A percentile compares a stretch with the other conserved stretches of the same genome.
phyloP scores from a whole-genome alignment of 2,113 vertebrate species.

The Arothron firmamentum region DNA sequence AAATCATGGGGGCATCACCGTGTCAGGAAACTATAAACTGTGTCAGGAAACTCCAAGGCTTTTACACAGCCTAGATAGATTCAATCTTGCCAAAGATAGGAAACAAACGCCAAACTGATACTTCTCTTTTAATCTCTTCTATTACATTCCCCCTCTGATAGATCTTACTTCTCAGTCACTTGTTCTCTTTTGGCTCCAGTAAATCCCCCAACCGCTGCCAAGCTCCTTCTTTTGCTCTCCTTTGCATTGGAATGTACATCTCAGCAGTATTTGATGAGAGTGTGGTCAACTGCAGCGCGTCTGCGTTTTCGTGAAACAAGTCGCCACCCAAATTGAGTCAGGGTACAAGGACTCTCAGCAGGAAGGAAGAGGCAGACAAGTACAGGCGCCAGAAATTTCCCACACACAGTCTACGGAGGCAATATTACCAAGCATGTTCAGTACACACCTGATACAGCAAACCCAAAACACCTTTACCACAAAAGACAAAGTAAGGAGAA shows the following conservation, averaged over 20 bases:
- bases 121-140: slow-evolving; percentile 6
- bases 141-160: slow-evolving; percentile 9
- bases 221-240: slow-evolving; percentile 16
- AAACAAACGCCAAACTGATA: slow-evolving; percentile 54
- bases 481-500: too few species aligned
- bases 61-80: slow-evolving; percentile 24
- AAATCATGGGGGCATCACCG: slow-evolving; percentile 25
- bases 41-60: not conserved
- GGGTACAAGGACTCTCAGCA: not conserved
- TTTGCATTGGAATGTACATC: slow-evolving; percentile 55
- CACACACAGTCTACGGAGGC: slow-evolving; percentile 10
- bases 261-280: slow-evolving; percentile 55
- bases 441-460: too few species aligned
- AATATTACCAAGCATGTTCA: too few species aligned
- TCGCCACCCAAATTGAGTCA: slow-evolving; percentile 8
- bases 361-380: slow-evolving; percentile 6
- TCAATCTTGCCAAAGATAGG: slow-evolving; percentile 37
- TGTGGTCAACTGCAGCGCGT: slow-evolving; percentile 46
- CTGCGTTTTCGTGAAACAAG: slow-evolving; percentile 40
- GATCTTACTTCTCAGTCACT: slow-evolving; percentile 27
- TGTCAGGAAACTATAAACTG: slow-evolving; percentile 37
- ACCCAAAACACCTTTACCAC: too few species aligned
- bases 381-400: slow-evolving; percentile 13
- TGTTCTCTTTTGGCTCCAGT: slow-evolving; percentile 25
- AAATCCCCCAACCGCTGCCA: slow-evolving; percentile 24